Base-by-base conservation (phyloP, 64 coral and sea anemone species). In the Hydrozoanthus tunicans region DNA sequence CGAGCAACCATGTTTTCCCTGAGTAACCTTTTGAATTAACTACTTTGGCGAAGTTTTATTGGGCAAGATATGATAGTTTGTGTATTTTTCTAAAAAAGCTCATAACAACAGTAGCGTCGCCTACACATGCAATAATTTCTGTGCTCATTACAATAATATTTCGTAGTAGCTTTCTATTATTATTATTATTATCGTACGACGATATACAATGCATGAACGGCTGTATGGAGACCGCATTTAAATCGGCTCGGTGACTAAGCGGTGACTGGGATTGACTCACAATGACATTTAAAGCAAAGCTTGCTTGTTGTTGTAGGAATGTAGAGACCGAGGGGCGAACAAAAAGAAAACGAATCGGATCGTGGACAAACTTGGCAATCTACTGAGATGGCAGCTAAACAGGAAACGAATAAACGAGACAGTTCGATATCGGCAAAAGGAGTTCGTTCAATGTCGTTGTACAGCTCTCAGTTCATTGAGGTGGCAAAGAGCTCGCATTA, bases 401-500 rank as follows among this genome's bases (percentile, higher is more conserved):
- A 75, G 9, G 84, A 75, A 27, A 24, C 9, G 71, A 26, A 73
- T 59, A 88, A 88, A 13, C 68, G 84, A 58, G 70, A 32, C 25
- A 81, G 27, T 88, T 88, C 84, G 23, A 14, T 88, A 8, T 70
- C 84, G 53, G 69, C 84, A 6, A 57, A 56, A 32, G 84, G 84
- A 9, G 62, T 53, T 67, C 93, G 93, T 57, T 94, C 93, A 53
- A 71, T 94, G 93, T 94, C 93, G 6, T 7, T 94, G 20, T 91
- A 94, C 59, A 85, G 93, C 15, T 91, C 89, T 27, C 90, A 94
- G 76, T 89, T 91, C 63, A 62, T 94, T 70, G 76, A 92, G 24
- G 90, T 79, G 52, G 91, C 91, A 5, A 83, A 77, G 70, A 94
- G 93, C 59, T 90, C 90, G 3, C 51, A 82, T 13, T 89, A 90